These are phyloP conservation scores for Conus betulinus DNA, from an alignment of 1,140 invertebrate genomes.

Conservation along the genomic window DNA sequence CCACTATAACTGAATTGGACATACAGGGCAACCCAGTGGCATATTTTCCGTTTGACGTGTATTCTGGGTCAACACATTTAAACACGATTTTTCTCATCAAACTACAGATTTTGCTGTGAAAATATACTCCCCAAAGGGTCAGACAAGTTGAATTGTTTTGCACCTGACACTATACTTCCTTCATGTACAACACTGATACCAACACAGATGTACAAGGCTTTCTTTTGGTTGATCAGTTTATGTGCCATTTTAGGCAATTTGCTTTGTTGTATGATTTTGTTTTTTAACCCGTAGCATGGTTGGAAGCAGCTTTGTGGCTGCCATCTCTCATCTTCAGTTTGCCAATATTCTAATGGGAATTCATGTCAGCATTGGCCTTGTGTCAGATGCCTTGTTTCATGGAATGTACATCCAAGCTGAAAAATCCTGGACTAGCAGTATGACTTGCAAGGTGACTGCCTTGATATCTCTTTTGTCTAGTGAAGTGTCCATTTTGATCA, in stretches of 20 bases:
- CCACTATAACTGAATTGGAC: not conserved
- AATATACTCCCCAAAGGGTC: slow-evolving; percentile 33
- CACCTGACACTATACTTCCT: slow-evolving; percentile 51
- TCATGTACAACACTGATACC: slow-evolving; percentile 56
- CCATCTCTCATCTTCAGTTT: not conserved
- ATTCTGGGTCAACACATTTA: slow-evolving; percentile 21
- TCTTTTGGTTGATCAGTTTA: slow-evolving; percentile 58
- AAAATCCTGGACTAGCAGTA: not conserved
- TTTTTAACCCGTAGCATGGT: too few species aligned
- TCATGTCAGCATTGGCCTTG: not conserved
- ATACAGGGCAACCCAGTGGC: not conserved
- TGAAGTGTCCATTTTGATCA: not conserved
- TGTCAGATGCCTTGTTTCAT: not conserved
- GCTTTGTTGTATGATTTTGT: not conserved
- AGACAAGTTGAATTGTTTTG: slow-evolving; percentile 43
- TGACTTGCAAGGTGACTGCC: not conserved
- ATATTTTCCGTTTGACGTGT: slow-evolving; percentile 1
- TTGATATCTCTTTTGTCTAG: not conserved
- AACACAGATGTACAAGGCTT: slow-evolving; percentile 43
- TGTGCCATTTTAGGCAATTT: slow-evolving; percentile 51
- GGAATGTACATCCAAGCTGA: not conserved
- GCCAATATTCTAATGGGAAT: not conserved
- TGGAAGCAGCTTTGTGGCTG: not conserved
- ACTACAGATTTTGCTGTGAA: slow-evolving; percentile 57
- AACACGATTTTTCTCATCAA: slow-evolving; percentile 38